These are phyloP conservation scores for Pyrocoelia pectoralis DNA, from an alignment of 2,888 invertebrate genomes.

Conservation along the genomic window DNA sequence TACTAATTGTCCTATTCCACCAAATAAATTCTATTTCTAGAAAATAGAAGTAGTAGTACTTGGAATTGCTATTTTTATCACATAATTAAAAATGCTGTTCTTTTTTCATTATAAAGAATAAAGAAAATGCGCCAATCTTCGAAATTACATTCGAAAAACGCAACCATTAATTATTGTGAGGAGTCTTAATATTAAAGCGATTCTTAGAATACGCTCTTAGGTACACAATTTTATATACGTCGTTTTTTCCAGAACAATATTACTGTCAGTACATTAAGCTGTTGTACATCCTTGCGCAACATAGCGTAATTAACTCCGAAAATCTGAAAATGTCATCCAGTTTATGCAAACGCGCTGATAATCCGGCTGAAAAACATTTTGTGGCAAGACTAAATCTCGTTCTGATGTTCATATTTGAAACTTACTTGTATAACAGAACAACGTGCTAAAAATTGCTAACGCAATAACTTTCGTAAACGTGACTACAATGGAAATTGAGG, in stretches of 20 bases:
- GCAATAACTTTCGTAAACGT: background rate
- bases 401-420: background rate
- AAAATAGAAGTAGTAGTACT: background rate
- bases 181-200: too few species aligned
- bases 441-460: background rate
- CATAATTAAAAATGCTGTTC: too few species aligned
- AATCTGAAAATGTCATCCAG: background rate
- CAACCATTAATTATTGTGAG: too few species aligned
- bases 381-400: background rate
- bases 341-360: background rate
- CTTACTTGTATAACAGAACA: background rate
- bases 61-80: background rate
- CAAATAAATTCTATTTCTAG: conserved; percentile 16
- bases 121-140: too few species aligned
- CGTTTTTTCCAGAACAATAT: too few species aligned
- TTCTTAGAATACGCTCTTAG: too few species aligned
- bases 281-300: background rate
- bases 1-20: conserved; percentile 25
- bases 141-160: too few species aligned
- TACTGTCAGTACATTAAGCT: background rate
- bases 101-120: too few species aligned
- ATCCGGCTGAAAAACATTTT: background rate
- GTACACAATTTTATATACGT: too few species aligned
- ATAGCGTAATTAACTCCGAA: conserved; percentile 4
- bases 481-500: background rate